phyloP scores from a whole-genome alignment of 1,140 invertebrate genomes.

The Apis cerana region DNA sequence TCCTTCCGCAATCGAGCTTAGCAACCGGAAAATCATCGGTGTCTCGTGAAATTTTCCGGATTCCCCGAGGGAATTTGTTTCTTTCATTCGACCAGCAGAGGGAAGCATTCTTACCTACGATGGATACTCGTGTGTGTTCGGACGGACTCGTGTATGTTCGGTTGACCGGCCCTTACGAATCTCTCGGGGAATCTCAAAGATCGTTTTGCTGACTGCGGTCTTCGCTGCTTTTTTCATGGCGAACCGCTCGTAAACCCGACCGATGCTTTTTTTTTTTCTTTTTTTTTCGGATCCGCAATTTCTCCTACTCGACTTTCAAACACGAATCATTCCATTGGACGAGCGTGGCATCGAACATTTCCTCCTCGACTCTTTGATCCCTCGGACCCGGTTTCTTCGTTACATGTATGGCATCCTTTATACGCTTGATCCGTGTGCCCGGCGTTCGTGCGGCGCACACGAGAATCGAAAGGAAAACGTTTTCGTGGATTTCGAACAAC shows the following conservation, averaged over 20 bases:
- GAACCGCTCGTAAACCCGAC: conserved; percentile 25
- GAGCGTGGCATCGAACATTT: not conserved
- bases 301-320: conserved; percentile 5
- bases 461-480: not conserved
- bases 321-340: not conserved
- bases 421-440: too few relatives aligned
- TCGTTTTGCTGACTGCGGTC: conserved; percentile 38
- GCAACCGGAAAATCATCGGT: not conserved
- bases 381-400: not conserved
- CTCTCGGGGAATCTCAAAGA: conserved; percentile 31
- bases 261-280: not conserved
- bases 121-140: conserved; percentile 20
- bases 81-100: conserved; percentile 8
- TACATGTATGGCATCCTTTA: not conserved
- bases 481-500: not conserved
- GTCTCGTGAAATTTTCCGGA: not conserved
- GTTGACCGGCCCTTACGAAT: conserved; percentile 12
- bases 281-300: not conserved
- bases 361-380: not conserved
- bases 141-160: conserved; percentile 22
- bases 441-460: not conserved
- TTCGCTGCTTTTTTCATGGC: not conserved
- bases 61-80: not conserved
- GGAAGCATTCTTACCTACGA: conserved; percentile 30
- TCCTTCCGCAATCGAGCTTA: not conserved